Percentiles rank a stretch among this genome's conserved stretches.
These are phyloP conservation scores for Rhagonycha lutea DNA, from an alignment of 2,888 invertebrate genomes.

Conservation along the genomic window DNA sequence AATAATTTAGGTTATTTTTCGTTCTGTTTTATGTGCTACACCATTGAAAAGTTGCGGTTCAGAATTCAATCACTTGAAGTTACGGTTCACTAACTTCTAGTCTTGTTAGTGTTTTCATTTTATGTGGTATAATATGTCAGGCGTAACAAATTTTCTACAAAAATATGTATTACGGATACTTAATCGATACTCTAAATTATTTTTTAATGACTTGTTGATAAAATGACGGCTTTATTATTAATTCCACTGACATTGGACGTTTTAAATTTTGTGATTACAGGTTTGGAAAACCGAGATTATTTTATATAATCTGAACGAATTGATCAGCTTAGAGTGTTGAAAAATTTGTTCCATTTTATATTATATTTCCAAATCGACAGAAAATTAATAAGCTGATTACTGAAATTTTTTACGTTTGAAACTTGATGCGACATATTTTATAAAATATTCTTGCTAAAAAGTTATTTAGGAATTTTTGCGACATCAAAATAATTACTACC, in stretches of 20 bases:
- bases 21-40: background rate
- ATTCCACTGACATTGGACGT: background rate
- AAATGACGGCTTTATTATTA: background rate
- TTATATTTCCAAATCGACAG: background rate
- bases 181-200: background rate
- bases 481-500: too few relatives aligned
- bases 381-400: background rate
- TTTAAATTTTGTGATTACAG: background rate
- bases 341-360: background rate
- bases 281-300: background rate
- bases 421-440: background rate
- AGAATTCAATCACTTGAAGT: conserved; percentile 2
- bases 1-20: conserved; percentile 1
- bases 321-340: background rate
- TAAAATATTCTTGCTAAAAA: background rate
- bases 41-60: background rate
- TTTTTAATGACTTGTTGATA: background rate
- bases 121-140: background rate
- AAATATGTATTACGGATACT: background rate
- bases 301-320: background rate
- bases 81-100: background rate
- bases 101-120: background rate
- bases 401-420: background rate
- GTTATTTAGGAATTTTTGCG: background rate
- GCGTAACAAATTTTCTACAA: background rate